These are phyloP conservation scores for Glyptemys insculpta DNA, from an alignment of 2,797 vertebrate species.

Conservation along the genomic window DNA sequence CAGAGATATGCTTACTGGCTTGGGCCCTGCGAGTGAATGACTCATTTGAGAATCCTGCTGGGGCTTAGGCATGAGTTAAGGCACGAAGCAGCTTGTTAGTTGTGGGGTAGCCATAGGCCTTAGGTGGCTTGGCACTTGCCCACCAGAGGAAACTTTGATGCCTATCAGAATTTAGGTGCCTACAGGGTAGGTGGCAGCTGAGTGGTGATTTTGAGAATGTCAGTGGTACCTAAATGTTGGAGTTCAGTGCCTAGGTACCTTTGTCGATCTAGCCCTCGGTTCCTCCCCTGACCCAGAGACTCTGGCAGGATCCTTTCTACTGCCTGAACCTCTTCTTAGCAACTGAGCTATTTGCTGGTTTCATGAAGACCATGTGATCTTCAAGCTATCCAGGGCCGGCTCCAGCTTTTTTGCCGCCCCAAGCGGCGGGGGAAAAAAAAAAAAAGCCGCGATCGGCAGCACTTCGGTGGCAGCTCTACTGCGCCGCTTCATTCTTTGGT, in stretches of 20 bases:
- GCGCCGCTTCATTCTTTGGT: too few relatives aligned
- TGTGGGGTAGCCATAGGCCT: not conserved
- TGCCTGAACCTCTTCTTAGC: not conserved
- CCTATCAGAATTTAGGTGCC: not conserved
- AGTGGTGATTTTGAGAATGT: not conserved
- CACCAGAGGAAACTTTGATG: not conserved
- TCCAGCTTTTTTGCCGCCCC: too few relatives aligned
- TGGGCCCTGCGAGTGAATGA: not conserved
- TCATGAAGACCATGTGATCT: not conserved
- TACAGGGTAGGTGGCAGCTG: not conserved
- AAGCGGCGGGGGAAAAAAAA: too few relatives aligned
- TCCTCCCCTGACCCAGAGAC: not conserved
- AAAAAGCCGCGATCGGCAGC: too few relatives aligned
- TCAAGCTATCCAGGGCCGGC: not conserved
- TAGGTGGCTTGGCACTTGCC: not conserved
- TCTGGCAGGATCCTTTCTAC: not conserved
- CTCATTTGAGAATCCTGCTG: not conserved
- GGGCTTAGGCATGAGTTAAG: not conserved
- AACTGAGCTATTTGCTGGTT: not conserved
- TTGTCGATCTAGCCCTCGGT: not conserved
- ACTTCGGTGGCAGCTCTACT: too few relatives aligned
- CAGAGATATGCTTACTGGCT: not conserved
- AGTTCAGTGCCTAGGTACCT: not conserved
- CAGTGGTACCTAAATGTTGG: not conserved
- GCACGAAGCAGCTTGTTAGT: not conserved